A percentile compares a stretch with the other conserved stretches of the same genome.
Evolutionary conservation across 1,140 invertebrate genomes (phyloP).

Genomic region (Macrosteles quadrilineatus): DNA sequence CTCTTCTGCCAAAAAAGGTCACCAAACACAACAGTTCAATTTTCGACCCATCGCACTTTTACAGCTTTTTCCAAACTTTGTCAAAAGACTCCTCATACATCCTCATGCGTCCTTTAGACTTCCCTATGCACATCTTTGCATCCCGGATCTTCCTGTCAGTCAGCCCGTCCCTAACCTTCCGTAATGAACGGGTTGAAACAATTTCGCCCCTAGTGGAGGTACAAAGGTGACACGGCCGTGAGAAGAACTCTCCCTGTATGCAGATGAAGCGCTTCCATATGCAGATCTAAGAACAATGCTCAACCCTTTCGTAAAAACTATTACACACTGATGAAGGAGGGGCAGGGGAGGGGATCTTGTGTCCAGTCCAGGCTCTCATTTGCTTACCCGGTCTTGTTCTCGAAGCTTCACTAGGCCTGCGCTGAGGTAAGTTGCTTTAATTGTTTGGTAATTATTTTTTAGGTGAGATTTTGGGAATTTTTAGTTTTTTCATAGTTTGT

Average conservation of each 20-base stretch:
- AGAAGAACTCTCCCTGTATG: too few species aligned
- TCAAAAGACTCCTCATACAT: too few species aligned
- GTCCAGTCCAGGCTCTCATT: not conserved
- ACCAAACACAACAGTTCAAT: too few species aligned
- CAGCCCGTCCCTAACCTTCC: not conserved
- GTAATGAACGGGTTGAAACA: not conserved
- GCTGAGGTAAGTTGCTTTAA: too few species aligned
- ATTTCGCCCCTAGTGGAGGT: not conserved
- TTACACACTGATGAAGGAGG: slow-evolving; percentile 15
- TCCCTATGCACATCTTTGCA: too few species aligned
- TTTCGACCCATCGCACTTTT: too few species aligned
- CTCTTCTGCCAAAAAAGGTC: too few species aligned
- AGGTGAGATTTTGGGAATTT: not conserved
- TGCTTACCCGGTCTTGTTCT: not conserved
- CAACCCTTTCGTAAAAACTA: slow-evolving; percentile 26
- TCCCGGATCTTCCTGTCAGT: too few species aligned
- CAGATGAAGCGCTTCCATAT: not conserved
- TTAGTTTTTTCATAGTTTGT: not conserved
- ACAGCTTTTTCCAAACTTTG: too few species aligned
- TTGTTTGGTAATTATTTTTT: too few species aligned
- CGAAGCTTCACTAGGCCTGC: not conserved
- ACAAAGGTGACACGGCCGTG: not conserved
- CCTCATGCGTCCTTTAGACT: too few species aligned
- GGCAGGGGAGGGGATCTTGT: slow-evolving; percentile 11
- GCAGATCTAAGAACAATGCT: slow-evolving; percentile 26